Evolutionary conservation across 2,797 vertebrate genomes (phyloP), one percentile per base, ranked within the genome.

Genomic region (Lagodon rhomboides): DNA sequence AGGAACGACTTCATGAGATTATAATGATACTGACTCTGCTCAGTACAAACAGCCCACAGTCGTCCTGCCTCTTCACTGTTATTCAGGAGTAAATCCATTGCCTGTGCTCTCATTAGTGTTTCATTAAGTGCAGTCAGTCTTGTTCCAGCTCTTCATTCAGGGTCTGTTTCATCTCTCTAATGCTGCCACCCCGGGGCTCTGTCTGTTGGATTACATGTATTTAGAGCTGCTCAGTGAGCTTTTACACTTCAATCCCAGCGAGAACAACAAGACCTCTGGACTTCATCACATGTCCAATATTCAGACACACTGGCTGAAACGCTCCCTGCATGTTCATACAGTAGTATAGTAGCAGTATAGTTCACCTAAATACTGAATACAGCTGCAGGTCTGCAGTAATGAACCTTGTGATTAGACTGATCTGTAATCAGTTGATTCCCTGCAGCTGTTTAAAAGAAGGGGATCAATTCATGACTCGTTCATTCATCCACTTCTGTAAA

Each of bases 201-300:
- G 49, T 88, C 61, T 27, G 49, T 15, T 69, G 69, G 82, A 85
- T 87, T 88, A 78, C 82, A 80, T 74, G 69, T 65, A 67, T 85
- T 91, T 81, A 78, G 63, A 80, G 38, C 75, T 58, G 75, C 82
- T 78, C 75, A 58, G 50, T 60, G 41, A 64, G 69, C 77, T 68
- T 83, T 83, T 83, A 75, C 44, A 68, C 20, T 66, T 80, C 34
- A 59, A 16, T 61, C 84, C 62, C 67, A 77, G 67, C 47, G 41
- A 62, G 75, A 77, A 80, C 65, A 50, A 75, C 3, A 5, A 41
- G 16, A n/a, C 67, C 60, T 71, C 38, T 8, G 23, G 67, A 73
- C 54, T 50, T 23, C 44, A 73, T 56, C 20, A 16, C 60, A 30
- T 20, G 44, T 71, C 53, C 58, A 73, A 63, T 66, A 80, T 69